Conservation (phyloP, 2,888 invertebrate species). For the Sympetrum striolatum region DNA sequence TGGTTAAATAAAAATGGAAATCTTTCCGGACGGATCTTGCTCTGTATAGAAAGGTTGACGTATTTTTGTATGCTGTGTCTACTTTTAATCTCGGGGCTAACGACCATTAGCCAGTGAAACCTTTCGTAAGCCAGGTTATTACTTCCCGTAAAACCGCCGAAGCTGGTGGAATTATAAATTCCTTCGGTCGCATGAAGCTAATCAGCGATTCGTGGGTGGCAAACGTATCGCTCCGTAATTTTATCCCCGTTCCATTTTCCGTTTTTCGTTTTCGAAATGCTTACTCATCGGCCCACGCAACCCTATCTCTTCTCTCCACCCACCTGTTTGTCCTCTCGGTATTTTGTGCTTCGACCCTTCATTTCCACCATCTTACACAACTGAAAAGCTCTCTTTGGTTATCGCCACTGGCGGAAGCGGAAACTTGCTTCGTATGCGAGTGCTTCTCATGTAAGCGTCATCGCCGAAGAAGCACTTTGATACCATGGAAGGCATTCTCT, state of each 20-base stretch:
- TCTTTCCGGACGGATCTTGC: too few species aligned
- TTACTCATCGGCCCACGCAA: background rate
- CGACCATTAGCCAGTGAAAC: too few species aligned
- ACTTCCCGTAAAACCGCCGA: too few species aligned
- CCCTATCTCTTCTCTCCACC: background rate
- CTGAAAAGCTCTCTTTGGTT: background rate
- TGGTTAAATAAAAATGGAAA: too few species aligned
- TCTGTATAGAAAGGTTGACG: too few species aligned
- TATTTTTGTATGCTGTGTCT: too few species aligned
- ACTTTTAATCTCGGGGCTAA: too few species aligned
- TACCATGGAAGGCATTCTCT: background rate
- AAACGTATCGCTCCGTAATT: background rate
- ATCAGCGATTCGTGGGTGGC: too few species aligned
- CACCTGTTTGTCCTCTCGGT: background rate
- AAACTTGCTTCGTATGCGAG: constrained; percentile 17
- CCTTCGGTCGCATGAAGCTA: too few species aligned
- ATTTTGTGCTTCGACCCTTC: background rate
- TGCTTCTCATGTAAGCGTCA: background rate
- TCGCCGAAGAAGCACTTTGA: background rate
- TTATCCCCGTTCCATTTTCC: background rate
- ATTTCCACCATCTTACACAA: constrained; percentile 11
- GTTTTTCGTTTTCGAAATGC: background rate
- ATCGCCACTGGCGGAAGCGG: constrained; percentile 17
- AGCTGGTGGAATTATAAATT: too few species aligned
- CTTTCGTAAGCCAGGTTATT: too few species aligned